Base-by-base conservation (phyloP, 2,888 invertebrate genomes). In the Belgica antarctica region DNA sequence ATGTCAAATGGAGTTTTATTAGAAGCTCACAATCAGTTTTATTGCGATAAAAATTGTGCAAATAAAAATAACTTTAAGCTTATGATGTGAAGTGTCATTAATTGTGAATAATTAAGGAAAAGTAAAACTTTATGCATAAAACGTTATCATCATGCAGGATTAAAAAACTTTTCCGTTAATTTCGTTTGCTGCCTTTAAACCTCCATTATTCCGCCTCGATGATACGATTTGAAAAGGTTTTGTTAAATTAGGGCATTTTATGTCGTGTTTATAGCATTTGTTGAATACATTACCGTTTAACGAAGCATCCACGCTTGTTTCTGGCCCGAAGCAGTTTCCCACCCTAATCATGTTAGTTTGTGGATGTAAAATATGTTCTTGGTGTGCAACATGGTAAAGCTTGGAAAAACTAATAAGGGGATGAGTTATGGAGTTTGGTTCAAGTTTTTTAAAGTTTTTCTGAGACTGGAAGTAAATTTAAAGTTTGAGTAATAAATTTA, bases 1-100 rank as follows among this genome's bases (percentile, higher is more conserved):
- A 52, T 52, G 19, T 19, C 22, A 22, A 52, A 52, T 52, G 52
- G 22, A 52, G 22, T 52, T 52, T 52, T 52, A 41, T 41, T 41
- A 17, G 7, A 52, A 8, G 19, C 22, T 52, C 52, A 8, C 19
- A 52, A 52, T 22, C 17, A 7, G n/a, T 52, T 52, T 22, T 15
- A 17, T 52, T 7, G 17, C 22, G 52, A 8, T 22, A 22, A 52
- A 19, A 52, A n/a, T 52, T 52, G 41, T 52, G 17, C 52, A 22
- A 52, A 52, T 52, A 52, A 52, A 22, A 52, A 52, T 19, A 52
- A 22, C 52, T 52, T 52, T 12, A 22, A 22, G 52, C 22, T 52
- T n/a, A 52, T n/a, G n/a, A 52, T n/a, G 7, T 46, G 46, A 46
- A 46, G 46, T 46, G 46, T 15, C 12, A 46, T 46, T 46, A 46